Conservation (phyloP, 2,888 invertebrate species). For the Tachystola acroxantha region DNA sequence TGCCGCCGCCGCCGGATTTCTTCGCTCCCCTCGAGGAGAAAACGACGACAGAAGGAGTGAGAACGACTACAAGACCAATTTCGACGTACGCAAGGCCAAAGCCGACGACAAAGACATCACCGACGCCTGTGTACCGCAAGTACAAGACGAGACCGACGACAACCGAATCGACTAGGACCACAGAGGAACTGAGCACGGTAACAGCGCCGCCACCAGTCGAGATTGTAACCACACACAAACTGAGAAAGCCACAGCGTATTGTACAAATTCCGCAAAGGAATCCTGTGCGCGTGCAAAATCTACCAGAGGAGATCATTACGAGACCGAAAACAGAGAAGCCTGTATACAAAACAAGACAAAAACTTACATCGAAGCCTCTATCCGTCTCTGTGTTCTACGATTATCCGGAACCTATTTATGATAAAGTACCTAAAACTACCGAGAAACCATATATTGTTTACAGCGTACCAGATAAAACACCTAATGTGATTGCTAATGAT, state of each 20-base stretch:
- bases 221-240: constrained; percentile 53
- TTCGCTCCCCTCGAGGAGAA: constrained; percentile 84
- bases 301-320: constrained; percentile 53
- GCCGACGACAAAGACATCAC: constrained; percentile 47
- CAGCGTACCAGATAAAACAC: constrained; percentile 63
- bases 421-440: constrained; percentile 59
- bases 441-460: constrained; percentile 74
- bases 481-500: constrained; percentile 46
- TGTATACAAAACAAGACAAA: constrained; percentile 64
- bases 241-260: constrained; percentile 54
- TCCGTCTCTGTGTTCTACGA: constrained; percentile 71
- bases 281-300: constrained; percentile 61
- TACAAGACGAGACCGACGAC: constrained; percentile 60
- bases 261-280: constrained; percentile 55
- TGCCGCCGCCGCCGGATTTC: constrained; percentile 93
- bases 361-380: constrained; percentile 67
- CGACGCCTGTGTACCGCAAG: constrained; percentile 52
- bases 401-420: constrained; percentile 62
- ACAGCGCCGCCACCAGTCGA: constrained; percentile 60
- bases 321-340: constrained; percentile 67
- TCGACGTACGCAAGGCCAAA: constrained; percentile 48
- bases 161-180: constrained; percentile 48
- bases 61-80: constrained; percentile 44
- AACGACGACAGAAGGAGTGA: constrained; percentile 39
- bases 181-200: constrained; percentile 58